phyloP scores from a whole-genome alignment of 2,113 vertebrate species.

The Emydura subglobosa region DNA sequence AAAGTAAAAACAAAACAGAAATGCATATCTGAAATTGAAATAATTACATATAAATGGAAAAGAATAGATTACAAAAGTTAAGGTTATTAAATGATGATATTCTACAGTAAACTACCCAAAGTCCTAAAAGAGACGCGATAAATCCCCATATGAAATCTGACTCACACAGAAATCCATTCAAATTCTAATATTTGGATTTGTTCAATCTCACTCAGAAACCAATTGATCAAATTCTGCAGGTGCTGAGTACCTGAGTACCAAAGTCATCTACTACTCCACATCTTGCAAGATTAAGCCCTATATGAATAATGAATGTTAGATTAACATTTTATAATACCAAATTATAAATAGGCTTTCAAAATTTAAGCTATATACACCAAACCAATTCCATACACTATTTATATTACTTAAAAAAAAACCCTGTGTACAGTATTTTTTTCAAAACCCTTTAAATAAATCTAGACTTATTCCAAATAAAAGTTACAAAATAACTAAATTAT shows the following conservation, averaged over 20 bases:
- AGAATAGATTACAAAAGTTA: not conserved
- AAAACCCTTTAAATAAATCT: slow-evolving; percentile 34
- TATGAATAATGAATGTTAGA: not conserved
- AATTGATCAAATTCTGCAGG: not conserved
- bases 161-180: not conserved
- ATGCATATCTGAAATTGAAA: not conserved
- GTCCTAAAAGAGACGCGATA: not conserved
- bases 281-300: not conserved
- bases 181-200: not conserved
- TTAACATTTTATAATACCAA: not conserved
- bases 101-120: not conserved
- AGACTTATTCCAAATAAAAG: slow-evolving; percentile 46
- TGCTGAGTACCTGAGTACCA: fast-evolving
- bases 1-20: not conserved
- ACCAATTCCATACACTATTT: not conserved
- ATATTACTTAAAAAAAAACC: not conserved
- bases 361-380: not conserved
- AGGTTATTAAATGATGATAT: not conserved
- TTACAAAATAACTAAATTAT: slow-evolving; percentile 42
- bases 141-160: not conserved
- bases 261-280: not conserved
- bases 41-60: not conserved
- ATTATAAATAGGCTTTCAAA: not conserved
- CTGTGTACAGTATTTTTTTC: not conserved
- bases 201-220: not conserved